Base-by-base conservation (phyloP, 2,797 vertebrate genomes). In the Takifugu rubripes region DNA sequence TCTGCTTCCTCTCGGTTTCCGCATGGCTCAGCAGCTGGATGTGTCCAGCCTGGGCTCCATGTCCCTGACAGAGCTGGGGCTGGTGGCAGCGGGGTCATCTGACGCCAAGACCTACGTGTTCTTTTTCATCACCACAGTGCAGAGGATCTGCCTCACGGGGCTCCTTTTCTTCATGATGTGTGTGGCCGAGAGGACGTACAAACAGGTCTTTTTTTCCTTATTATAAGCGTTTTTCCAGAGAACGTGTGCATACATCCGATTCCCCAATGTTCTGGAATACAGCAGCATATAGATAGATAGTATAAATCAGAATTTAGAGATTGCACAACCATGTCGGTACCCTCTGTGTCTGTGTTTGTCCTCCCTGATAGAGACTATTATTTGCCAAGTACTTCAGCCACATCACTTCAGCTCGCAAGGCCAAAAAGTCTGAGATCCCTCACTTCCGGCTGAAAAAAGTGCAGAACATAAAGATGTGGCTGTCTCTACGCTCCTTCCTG, bases 91-190 rank as follows among this genome's bases (percentile, higher is more conserved):
- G 52, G 94, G 95, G 1, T 88, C 88, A 0, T 76, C 77, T 0
- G 90, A 91, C 5, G 25, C 52, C 11, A 70, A 75, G 0, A 70
- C 91, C 15, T 53, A 92, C 8, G 17, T 83, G 10, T 88, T 98
- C 68, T 88, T 92, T 75, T 49, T 90, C 6, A 94, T 98, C 91
- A 95, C 92, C 42, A 90, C 92, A 2, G 82, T 97, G 64, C 94
- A 97, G 52, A 92, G 95, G 58, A 79, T 94, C 43, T 97, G 94
- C 86, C 92, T 99, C 62, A 94, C 91, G 0, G 95, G 94, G 72
- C 93, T 99, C 74, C 97, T 99, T 74, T 99, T 99, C 88, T 99
- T 99, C 84, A 95, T 99, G 94, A 95, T 98, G 94, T 98, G 96
- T 66, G 97, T 99, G 68, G 97, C 97, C 2, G 97, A 99, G 88